Base-by-base conservation (phyloP, 2,113 vertebrate genomes). In the Rostratula benghalensis region DNA sequence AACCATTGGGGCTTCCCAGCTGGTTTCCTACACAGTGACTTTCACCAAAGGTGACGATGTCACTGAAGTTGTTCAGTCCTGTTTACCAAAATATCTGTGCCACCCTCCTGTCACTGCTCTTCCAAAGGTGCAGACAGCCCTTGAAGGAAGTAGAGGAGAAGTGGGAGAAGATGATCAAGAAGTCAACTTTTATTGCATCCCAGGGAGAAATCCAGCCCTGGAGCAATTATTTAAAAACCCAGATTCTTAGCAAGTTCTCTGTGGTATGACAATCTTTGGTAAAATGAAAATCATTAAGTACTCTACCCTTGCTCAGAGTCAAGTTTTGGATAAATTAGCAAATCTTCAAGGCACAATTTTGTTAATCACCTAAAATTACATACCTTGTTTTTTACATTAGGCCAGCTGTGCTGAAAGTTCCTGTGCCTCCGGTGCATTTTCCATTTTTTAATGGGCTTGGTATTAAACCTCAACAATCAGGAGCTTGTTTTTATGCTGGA, bases 401-500 rank as follows among this genome's bases (percentile, higher is more conserved):
- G 94, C 93, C 97, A 97, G 95, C 96, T 97, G 96, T 92, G 96
- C 89, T 93, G 43, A 81, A 89, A 90, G 80, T 90, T 96, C 59
- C 89, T 87, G 35, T 87, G 83, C 85, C 84, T 86, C 90, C 93
- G 69, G 83, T 85, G 67, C 79, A 17, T 96, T 94, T 95, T 91
- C 61, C 90, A 85, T 84, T 94, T 87, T 94, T 96, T 94, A 89
- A 91, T 92, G 86, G 65, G 80, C 89, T 96, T 95, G 93, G 65
- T 96, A 88, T 87, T 96, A 83, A 97, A 93, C 78, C 77, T 92
- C 87, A 94, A 98, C 95, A 97, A 97, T 97, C 95, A 92, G 90
- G 88, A 97, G 94, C 88, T 97, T 97, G 96, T 97, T 97, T 89
- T 96, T 92, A 70, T 57, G 37, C 89, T 94, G 61, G 91, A 96